Evolutionary conservation across 2,113 vertebrate species (phyloP).

Genomic region (Acrocephalus kingi): DNA sequence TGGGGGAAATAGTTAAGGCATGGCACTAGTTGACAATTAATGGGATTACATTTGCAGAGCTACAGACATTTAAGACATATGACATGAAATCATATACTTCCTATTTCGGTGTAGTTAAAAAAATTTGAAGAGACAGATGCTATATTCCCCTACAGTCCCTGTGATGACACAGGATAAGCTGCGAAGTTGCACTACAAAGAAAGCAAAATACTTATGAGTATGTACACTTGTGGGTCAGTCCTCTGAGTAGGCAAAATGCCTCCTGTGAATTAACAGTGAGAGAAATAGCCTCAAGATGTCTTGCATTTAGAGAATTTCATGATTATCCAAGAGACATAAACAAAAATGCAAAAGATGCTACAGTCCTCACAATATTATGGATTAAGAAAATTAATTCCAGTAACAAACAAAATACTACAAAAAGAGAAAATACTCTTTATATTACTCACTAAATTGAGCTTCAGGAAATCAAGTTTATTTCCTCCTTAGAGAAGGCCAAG

Average conservation of each 20-base stretch:
- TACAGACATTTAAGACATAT: not conserved
- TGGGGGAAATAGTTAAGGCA: not conserved
- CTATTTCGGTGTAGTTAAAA: not conserved
- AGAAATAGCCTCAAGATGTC: not conserved
- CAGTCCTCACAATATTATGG: not conserved
- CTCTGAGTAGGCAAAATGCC: not conserved
- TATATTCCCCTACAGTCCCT: not conserved
- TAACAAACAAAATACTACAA: not conserved
- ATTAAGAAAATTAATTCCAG: not conserved
- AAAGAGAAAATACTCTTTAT: not conserved
- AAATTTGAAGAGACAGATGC: not conserved
- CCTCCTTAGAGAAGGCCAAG: not conserved
- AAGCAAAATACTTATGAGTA: not conserved
- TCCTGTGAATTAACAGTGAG: not conserved
- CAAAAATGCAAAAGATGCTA: not conserved
- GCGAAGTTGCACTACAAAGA: not conserved
- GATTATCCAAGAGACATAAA: not conserved
- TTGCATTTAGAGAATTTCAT: not conserved
- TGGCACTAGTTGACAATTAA: not conserved
- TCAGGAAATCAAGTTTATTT: not conserved
- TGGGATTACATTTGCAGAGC: not conserved
- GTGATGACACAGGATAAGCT: not conserved
- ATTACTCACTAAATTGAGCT: not conserved
- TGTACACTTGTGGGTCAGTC: not conserved
- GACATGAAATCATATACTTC: not conserved